Evolutionary conservation across 1,140 invertebrate genomes (phyloP), one percentile per base, ranked within the genome.

Genomic region (Oedothorax gibbosus): DNA sequence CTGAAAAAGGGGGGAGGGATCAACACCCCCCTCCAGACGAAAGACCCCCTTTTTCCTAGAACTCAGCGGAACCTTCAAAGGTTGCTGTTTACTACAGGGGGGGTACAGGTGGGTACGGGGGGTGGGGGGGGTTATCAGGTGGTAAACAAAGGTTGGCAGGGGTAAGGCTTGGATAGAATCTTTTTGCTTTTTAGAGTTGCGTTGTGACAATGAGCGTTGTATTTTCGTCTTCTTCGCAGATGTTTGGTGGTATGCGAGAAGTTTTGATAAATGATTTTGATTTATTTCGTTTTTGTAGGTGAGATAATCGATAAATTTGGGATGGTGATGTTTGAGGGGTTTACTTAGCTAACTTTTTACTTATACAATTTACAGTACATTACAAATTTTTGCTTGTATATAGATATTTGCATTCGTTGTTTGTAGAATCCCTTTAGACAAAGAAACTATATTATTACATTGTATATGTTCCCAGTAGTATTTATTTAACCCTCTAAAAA

Each of bases 71-170:
- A 54, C 11, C 14, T 54, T 56, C 57, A n/a, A 73, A 73, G 57
- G 53, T 9, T 57, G 14, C 12, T 73, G 71, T 73, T 73, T 73
- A 73, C 51, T 73, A 53, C 54, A 7, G n/a, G 2, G 5, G 18
- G 71, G n/a, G 71, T n/a, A n/a, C 18, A 73, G 51, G 18, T 51
- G 71, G 53, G 50, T 8, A 8, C 0, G 49, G n/a, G n/a, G 50
- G 20, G 64, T 4, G 10, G 14, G n/a, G 12, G 8, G 21, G 35
- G 35, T 53, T 73, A 51, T 73, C 71, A 73, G 71, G 71, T 73
- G 53, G 71, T 73, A 73, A 73, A 73, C 71, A 73, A 73, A 73
- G 51, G 53, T 66, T 18, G 64, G n/a, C n/a, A 21, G 64, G 64
- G 20, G 49, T 21, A 66, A 66, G 64, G 64, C 35, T 5, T 1